Evolutionary conservation across 2,797 vertebrate species (phyloP).

Genomic region (Hemitrygon akajei): DNA sequence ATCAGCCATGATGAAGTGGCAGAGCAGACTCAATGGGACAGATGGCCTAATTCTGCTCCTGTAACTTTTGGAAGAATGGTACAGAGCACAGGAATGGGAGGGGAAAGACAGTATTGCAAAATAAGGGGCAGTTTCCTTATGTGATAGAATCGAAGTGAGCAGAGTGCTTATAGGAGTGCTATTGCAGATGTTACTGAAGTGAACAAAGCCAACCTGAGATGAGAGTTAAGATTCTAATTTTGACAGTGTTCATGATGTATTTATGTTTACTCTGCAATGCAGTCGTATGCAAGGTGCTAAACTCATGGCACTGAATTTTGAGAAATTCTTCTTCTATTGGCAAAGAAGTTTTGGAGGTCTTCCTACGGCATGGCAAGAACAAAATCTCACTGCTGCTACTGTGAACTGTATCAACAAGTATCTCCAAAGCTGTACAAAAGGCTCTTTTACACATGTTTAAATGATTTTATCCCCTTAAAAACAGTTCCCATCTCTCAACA

Average conservation of each 20-base stretch:
- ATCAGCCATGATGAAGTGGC: no score
- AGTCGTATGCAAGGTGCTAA: background rate
- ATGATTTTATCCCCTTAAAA: background rate
- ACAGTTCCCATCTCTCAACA: no score
- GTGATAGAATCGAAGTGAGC: background rate
- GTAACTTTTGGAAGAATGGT: no score
- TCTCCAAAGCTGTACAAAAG: background rate
- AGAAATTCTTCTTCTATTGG: background rate
- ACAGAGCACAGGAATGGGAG: background rate
- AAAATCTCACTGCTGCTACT: background rate
- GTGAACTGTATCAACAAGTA: background rate
- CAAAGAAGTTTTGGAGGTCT: background rate
- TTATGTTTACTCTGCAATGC: background rate
- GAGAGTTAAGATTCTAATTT: background rate
- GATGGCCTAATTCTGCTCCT: no score
- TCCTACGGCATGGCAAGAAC: background rate
- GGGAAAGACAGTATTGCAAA: background rate
- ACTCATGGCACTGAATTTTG: background rate
- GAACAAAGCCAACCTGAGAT: background rate
- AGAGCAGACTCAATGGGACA: no score
- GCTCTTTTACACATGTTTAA: background rate
- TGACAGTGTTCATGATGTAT: background rate
- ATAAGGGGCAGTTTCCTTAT: background rate
- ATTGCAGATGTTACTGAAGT: background rate
- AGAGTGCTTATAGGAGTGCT: background rate